These are phyloP conservation scores for Muraenolepis orangiensis DNA, from an alignment of 2,797 vertebrate genomes.

Conservation along the genomic window DNA sequence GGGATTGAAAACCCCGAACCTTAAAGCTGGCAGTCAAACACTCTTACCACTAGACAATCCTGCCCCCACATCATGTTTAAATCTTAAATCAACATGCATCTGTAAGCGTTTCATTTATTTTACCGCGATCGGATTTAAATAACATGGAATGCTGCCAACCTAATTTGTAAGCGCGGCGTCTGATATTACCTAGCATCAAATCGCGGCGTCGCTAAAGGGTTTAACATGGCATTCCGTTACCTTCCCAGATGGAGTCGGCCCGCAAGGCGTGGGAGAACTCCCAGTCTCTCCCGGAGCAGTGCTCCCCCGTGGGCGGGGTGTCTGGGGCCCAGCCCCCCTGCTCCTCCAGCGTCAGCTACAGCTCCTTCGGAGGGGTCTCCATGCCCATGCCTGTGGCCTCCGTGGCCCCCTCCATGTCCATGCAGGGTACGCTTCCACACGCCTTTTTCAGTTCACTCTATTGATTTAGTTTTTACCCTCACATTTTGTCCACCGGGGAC, in stretches of 20 bases:
- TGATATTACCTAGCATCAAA: no score
- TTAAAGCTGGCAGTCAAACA: no score
- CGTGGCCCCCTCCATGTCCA: conserved; percentile 94
- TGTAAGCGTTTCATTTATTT: no score
- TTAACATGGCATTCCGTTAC: neutral
- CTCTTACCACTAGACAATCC: no score
- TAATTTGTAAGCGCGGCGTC: no score
- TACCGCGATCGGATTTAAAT: no score
- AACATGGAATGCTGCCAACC: no score
- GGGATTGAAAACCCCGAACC: no score
- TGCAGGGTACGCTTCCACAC: conserved; percentile 81
- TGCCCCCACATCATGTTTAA: no score
- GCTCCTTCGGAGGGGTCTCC: conserved; percentile 94
- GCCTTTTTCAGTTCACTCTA: neutral
- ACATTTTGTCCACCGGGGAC: no score
- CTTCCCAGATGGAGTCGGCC: conserved; percentile 92
- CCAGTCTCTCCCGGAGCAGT: conserved; percentile 94
- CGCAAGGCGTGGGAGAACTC: conserved; percentile 99
- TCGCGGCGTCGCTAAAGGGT: neutral
- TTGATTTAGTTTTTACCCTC: neutral
- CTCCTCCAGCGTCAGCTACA: conserved; percentile 92
- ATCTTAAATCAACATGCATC: no score
- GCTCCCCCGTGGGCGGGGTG: conserved; percentile 80
- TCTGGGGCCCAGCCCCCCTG: conserved; percentile 87
- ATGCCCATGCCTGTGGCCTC: conserved; percentile 98